A percentile compares a stretch with the other conserved stretches of the same genome.
phyloP scores from a whole-genome alignment of 2,888 invertebrate genomes.

The Athalia cordata region DNA sequence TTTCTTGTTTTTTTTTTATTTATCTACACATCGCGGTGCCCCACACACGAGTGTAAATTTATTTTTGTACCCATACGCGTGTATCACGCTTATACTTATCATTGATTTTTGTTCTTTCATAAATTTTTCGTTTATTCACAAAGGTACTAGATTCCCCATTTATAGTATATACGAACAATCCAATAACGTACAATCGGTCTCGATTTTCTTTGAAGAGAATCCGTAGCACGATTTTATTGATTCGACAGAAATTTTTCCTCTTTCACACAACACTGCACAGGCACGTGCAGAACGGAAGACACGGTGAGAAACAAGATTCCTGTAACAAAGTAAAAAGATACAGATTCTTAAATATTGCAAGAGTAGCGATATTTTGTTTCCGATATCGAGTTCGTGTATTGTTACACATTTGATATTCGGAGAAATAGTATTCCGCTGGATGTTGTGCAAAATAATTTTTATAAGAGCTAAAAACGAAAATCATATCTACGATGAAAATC shows the following conservation, averaged over 20 bases:
- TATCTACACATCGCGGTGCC: background rate
- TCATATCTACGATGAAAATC: too few species aligned
- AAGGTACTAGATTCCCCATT: background rate
- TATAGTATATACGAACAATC: background rate
- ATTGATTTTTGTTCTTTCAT: constrained; percentile 25
- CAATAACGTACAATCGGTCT: constrained; percentile 24
- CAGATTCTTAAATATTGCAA: background rate
- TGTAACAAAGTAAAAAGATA: constrained; percentile 22
- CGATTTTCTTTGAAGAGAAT: constrained; percentile 37
- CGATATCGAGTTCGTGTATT: background rate
- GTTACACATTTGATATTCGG: too few species aligned
- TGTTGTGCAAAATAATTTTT: too few species aligned
- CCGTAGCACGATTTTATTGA: constrained; percentile 20
- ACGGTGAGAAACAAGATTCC: constrained; percentile 10
- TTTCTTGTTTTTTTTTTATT: background rate
- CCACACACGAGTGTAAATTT: constrained; percentile 1
- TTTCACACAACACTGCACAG: background rate
- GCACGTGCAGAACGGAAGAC: background rate
- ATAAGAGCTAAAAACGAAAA: too few species aligned
- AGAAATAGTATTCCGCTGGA: too few species aligned
- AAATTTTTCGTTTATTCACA: constrained; percentile 31
- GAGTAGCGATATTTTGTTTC: background rate
- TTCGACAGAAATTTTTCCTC: constrained; percentile 18
- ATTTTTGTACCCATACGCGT: background rate
- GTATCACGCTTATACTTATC: background rate